Evolutionary conservation across 1,140 invertebrate species (phyloP).

Genomic region (Drosophila truncata): DNA sequence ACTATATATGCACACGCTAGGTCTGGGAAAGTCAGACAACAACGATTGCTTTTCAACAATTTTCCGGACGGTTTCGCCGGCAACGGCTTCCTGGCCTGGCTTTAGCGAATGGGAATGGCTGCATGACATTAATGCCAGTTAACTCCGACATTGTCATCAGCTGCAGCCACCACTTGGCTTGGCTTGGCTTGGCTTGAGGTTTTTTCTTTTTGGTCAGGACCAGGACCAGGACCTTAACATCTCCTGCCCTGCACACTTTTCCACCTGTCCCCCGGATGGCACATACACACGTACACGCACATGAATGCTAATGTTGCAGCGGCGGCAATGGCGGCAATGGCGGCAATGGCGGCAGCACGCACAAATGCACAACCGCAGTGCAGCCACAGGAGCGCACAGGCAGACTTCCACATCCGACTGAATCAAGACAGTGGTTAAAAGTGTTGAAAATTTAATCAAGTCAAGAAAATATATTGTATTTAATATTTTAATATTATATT

Average conservation of each 20-base stretch:
- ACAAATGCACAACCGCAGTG: conserved; percentile 75
- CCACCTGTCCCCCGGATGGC: conserved; percentile 14
- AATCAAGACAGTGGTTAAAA: conserved; percentile 28
- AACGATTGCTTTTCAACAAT: conserved; percentile 57
- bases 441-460: neutral
- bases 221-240: conserved; percentile 32
- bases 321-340: conserved; percentile 48
- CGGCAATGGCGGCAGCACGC: conserved; percentile 62
- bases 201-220: conserved; percentile 53
- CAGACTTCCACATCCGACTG: conserved; percentile 37
- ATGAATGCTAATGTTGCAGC: conserved; percentile 73
- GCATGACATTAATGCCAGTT: conserved; percentile 82
- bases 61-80: conserved; percentile 57
- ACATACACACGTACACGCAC: conserved; percentile 58
- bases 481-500: neutral
- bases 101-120: conserved; percentile 58
- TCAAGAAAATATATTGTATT: neutral
- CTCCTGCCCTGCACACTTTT: neutral
- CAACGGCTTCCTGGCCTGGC: conserved; percentile 29
- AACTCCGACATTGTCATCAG: conserved; percentile 72
- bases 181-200: conserved; percentile 53
- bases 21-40: conserved; percentile 10
- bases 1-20: conserved; percentile 37
- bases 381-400: conserved; percentile 58
- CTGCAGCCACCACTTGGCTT: conserved; percentile 59